Evolutionary conservation across 2,113 vertebrate genomes (phyloP).

Genomic region (Gallinago jamesoni): DNA sequence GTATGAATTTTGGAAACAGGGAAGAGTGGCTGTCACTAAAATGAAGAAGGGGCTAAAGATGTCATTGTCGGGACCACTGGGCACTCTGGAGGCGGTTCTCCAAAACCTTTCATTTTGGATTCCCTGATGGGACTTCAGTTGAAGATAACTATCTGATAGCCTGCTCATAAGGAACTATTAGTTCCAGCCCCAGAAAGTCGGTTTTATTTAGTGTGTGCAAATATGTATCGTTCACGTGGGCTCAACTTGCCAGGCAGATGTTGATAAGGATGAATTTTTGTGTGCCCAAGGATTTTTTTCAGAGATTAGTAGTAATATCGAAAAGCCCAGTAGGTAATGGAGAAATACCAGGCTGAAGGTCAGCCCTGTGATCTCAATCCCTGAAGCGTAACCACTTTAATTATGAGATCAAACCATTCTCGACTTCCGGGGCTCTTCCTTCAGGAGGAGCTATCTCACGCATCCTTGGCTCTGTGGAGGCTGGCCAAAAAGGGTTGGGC

Average conservation of each 20-base stretch:
- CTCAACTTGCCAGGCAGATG: background rate
- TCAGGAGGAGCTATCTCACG: background rate
- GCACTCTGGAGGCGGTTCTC: background rate
- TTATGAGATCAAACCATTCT: background rate
- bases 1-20: background rate
- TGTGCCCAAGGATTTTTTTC: background rate
- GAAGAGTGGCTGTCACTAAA: background rate
- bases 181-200: background rate
- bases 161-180: background rate
- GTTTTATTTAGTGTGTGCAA: background rate
- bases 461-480: background rate
- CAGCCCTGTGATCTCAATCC: background rate
- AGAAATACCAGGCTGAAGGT: background rate
- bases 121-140: background rate
- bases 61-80: accelerated
- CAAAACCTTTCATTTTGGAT: background rate
- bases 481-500: background rate
- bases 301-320: background rate
- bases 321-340: background rate
- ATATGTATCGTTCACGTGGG: background rate
- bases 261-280: background rate
- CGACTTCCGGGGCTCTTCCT: accelerated
- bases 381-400: background rate
- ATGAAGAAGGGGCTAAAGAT: background rate
- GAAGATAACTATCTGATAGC: background rate